phyloP scores from a whole-genome alignment of 2,888 invertebrate genomes.

The Lithophane socia region DNA sequence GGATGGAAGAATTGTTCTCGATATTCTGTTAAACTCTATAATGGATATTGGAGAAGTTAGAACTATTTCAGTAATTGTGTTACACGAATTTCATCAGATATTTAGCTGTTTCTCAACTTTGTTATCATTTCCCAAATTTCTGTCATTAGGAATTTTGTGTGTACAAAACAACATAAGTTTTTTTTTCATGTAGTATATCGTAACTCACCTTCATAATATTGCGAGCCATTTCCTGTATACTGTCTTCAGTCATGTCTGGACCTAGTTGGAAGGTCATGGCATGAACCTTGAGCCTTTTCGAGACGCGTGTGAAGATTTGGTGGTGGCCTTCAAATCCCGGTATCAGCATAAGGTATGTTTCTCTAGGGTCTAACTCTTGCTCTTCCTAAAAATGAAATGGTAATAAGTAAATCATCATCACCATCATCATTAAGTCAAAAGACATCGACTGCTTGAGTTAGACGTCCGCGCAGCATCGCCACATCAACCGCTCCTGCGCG shows the following conservation, averaged over 20 bases:
- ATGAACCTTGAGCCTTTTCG: constrained; percentile 72
- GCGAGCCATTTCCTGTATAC: constrained; percentile 72
- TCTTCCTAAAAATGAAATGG: constrained; percentile 65
- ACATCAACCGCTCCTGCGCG: background rate
- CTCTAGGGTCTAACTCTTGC: constrained; percentile 66
- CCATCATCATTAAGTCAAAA: background rate
- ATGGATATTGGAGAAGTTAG: constrained; percentile 25
- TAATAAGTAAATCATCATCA: background rate
- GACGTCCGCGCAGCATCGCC: background rate
- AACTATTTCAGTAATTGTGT: constrained; percentile 13
- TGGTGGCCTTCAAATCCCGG: constrained; percentile 80
- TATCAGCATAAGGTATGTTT: constrained; percentile 72
- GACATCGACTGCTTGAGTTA: background rate
- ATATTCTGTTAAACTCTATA: constrained; percentile 51
- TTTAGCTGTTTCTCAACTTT: background rate
- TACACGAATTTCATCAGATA: constrained; percentile 12
- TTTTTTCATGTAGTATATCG: background rate
- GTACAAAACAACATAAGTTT: background rate
- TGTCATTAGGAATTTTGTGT: background rate
- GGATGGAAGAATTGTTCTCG: constrained; percentile 39
- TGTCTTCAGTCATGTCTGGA: constrained; percentile 72
- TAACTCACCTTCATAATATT: constrained; percentile 39
- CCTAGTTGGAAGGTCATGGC: constrained; percentile 74
- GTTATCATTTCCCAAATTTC: background rate
- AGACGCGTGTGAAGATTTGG: constrained; percentile 66